phyloP scores from a whole-genome alignment of 2,888 invertebrate genomes.

The Spisula subtruncata region DNA sequence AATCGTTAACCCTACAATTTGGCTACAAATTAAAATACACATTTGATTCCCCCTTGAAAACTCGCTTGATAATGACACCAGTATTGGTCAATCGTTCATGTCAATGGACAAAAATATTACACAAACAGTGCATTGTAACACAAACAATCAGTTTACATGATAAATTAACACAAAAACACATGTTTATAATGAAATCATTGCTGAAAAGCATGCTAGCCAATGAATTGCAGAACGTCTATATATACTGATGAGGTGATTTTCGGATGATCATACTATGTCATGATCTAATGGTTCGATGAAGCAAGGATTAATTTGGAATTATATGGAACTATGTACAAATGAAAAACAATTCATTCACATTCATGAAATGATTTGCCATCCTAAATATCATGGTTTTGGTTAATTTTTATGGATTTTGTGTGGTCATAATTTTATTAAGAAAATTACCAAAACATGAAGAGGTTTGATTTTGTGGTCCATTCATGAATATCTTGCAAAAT shows the following conservation, averaged over 20 bases:
- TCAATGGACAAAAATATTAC: not conserved
- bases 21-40: not conserved
- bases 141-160: not conserved
- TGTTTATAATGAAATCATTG: constrained; percentile 10
- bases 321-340: not conserved
- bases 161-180: constrained; percentile 15
- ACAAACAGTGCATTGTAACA: not conserved
- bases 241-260: not conserved
- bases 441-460: too few species aligned
- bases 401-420: too few species aligned
- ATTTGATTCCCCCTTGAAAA: not conserved
- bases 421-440: too few species aligned
- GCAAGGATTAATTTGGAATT: not conserved
- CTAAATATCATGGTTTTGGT: not conserved
- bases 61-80: not conserved
- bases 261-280: not conserved
- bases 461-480: too few species aligned
- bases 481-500: too few species aligned
- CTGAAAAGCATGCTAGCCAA: not conserved
- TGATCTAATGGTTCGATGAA: not conserved
- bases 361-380: not conserved
- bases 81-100: not conserved
- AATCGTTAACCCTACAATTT: not conserved
- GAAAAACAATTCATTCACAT: not conserved
- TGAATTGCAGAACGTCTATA: not conserved